phyloP scores from a whole-genome alignment of 2,113 vertebrate species.

The Riparia riparia region DNA sequence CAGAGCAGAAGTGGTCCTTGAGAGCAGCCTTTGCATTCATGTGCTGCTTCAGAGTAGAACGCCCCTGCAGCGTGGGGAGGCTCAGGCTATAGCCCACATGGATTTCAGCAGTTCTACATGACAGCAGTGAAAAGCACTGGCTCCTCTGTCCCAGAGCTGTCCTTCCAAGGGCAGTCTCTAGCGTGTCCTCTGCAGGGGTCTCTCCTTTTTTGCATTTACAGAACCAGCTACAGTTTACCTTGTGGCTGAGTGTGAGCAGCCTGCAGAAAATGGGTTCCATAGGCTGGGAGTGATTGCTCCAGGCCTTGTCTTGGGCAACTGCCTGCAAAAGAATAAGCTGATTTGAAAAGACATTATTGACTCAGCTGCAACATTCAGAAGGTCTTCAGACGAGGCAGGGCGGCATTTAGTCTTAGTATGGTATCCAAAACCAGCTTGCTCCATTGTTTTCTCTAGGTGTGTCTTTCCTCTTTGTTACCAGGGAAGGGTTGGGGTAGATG shows the following conservation, averaged over 20 bases:
- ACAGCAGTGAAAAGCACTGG: background rate
- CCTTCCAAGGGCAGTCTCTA: background rate
- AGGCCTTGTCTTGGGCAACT: background rate
- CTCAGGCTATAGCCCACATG: background rate
- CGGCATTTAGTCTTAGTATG: background rate
- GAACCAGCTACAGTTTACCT: background rate
- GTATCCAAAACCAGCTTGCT: background rate
- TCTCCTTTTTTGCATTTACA: background rate
- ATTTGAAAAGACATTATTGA: conserved; percentile 6
- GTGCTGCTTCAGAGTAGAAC: fast-evolving
- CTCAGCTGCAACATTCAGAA: conserved; percentile 13
- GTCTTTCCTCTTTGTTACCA: background rate
- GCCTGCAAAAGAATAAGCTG: background rate
- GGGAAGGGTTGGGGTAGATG: background rate
- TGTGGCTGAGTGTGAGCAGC: background rate
- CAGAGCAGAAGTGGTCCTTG: fast-evolving
- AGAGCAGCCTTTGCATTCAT: background rate
- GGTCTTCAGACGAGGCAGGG: background rate
- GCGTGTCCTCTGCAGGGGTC: background rate
- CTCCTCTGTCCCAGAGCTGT: background rate
- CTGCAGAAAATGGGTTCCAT: background rate
- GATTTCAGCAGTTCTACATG: background rate
- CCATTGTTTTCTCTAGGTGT: background rate
- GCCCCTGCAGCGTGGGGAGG: fast-evolving
- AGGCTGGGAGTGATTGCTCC: background rate